Conservation (phyloP, 2,113 vertebrate species). For the Chaenogobius annularis region DNA sequence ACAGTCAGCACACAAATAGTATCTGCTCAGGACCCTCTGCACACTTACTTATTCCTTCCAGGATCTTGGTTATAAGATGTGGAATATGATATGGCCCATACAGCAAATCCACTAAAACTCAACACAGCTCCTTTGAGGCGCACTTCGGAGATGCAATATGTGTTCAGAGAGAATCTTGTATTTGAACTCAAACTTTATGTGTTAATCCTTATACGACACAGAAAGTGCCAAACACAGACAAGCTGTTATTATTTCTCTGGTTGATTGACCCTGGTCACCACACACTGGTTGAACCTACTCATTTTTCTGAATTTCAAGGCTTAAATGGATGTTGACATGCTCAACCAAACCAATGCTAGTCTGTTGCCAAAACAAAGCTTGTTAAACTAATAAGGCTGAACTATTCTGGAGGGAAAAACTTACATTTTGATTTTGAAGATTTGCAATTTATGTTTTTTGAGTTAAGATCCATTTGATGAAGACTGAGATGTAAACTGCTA, state of each 20-base stretch:
- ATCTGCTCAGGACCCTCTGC: constrained; percentile 46
- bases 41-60: constrained; percentile 19
- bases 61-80: neutral
- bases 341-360: no score
- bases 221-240: no score
- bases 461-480: neutral
- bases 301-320: neutral
- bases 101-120: neutral
- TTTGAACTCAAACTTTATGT: neutral
- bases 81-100: neutral
- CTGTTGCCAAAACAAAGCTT: no score
- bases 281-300: neutral
- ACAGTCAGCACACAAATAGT: constrained; percentile 60
- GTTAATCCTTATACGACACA: neutral
- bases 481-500: neutral
- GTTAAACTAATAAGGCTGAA: neutral
- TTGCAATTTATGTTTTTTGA: no score
- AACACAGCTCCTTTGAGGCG: neutral
- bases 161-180: neutral
- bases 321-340: no score
- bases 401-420: neutral
- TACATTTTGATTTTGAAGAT: no score
- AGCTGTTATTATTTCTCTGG: neutral
- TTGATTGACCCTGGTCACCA: neutral
- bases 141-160: neutral